Conservation (phyloP, 2,113 vertebrate genomes). For the Alces alces region DNA sequence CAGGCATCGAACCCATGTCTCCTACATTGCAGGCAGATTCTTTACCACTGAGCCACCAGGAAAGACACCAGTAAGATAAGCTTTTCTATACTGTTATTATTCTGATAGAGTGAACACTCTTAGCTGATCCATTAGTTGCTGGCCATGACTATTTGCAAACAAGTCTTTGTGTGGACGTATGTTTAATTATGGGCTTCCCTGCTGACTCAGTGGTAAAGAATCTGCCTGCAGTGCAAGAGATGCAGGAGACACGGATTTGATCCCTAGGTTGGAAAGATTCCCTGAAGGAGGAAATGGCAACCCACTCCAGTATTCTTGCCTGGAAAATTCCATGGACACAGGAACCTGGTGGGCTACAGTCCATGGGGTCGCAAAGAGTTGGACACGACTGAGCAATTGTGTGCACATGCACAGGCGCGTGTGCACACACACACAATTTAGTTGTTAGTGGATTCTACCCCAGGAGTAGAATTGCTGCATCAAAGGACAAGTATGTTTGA, state of each 20-base stretch:
- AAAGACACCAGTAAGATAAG: background rate
- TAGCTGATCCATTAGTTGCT: background rate
- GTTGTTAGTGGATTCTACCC: background rate
- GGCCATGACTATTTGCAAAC: background rate
- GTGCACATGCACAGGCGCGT: fast-evolving
- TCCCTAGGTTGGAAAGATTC: background rate
- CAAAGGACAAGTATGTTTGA: background rate
- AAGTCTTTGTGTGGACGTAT: background rate
- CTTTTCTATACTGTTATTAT: background rate
- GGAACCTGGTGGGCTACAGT: background rate
- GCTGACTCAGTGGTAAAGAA: background rate
- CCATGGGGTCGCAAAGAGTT: background rate
- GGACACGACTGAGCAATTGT: background rate
- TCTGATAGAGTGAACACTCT: background rate
- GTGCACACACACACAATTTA: background rate
- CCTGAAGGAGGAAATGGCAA: background rate
- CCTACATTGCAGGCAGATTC: background rate
- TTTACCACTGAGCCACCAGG: background rate
- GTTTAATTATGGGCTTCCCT: background rate
- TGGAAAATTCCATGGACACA: background rate
- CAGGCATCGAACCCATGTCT: fast-evolving
- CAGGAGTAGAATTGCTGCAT: background rate
- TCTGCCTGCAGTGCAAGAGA: background rate
- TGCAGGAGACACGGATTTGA: background rate
- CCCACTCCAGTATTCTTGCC: background rate